A percentile compares a stretch with the other conserved stretches of the same genome.
Evolutionary conservation across 1,140 invertebrate species (phyloP).

Genomic region (Cephus cinctus): DNA sequence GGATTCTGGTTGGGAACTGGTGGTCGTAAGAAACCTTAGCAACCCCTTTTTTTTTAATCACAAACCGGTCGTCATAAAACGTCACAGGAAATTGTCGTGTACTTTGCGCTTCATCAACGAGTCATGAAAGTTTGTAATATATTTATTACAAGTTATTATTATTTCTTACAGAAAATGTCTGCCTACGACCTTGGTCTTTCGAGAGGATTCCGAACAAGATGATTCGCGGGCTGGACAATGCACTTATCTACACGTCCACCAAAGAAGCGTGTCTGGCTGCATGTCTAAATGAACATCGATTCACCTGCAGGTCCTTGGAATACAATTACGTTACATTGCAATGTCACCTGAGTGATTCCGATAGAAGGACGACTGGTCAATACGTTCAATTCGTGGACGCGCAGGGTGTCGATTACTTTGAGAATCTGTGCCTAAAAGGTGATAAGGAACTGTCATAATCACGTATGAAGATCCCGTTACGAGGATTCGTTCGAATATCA

Average conservation of each 20-base stretch:
- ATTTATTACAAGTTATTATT: no score
- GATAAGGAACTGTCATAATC: no score
- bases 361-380: conserved; percentile 80
- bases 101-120: no score
- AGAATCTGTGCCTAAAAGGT: conserved; percentile 90
- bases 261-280: conserved; percentile 91
- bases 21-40: no score
- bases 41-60: no score
- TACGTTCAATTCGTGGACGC: conserved; percentile 84
- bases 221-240: conserved; percentile 85
- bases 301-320: conserved; percentile 87
- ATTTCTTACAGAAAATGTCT: conserved; percentile 75
- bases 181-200: conserved; percentile 88
- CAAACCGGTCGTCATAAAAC: no score
- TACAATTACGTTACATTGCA: conserved; percentile 92
- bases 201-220: conserved; percentile 91
- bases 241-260: conserved; percentile 88
- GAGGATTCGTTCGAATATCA: no score
- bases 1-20: no score
- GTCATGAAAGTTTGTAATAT: no score
- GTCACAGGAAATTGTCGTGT: no score
- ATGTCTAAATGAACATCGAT: conserved; percentile 89
- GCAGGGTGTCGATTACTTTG: conserved; percentile 91
- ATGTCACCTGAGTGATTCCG: conserved; percentile 86
- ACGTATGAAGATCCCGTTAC: no score